Conservation (phyloP, 2,797 vertebrate species). For the Xerus rutilus region DNA sequence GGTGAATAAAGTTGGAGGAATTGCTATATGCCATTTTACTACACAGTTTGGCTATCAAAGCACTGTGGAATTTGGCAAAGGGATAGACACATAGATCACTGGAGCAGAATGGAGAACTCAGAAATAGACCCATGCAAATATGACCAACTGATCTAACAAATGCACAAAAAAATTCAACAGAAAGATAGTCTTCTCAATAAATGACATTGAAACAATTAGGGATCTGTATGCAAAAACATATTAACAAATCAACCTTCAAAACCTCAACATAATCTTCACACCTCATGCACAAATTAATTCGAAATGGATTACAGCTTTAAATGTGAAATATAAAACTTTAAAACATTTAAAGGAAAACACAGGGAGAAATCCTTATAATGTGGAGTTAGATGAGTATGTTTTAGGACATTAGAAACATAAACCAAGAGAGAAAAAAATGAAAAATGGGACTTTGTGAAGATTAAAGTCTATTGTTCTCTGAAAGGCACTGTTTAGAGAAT, state of each 20-base stretch:
- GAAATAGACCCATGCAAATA: background rate
- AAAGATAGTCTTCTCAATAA: background rate
- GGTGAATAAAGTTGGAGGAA: background rate
- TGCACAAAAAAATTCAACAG: background rate
- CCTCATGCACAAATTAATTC: background rate
- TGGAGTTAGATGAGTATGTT: background rate
- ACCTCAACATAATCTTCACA: background rate
- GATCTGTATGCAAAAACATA: background rate
- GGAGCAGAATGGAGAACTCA: background rate
- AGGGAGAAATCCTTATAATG: background rate
- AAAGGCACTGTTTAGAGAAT: background rate
- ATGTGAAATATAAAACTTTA: background rate
- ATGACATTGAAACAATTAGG: background rate
- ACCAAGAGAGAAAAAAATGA: background rate
- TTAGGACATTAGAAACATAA: background rate
- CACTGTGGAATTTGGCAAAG: background rate
- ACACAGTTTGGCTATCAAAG: background rate
- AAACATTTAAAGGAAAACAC: background rate
- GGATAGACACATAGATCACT: background rate
- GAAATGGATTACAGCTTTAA: background rate
- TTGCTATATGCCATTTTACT: background rate
- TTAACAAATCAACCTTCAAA: background rate
- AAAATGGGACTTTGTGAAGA: background rate
- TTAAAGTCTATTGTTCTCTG: slow-evolving; percentile 3
- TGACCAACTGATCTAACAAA: background rate